Percentiles rank a stretch among this genome's conserved stretches.
Conservation (phyloP, 2,888 invertebrate species). For the Hesperia comma region DNA sequence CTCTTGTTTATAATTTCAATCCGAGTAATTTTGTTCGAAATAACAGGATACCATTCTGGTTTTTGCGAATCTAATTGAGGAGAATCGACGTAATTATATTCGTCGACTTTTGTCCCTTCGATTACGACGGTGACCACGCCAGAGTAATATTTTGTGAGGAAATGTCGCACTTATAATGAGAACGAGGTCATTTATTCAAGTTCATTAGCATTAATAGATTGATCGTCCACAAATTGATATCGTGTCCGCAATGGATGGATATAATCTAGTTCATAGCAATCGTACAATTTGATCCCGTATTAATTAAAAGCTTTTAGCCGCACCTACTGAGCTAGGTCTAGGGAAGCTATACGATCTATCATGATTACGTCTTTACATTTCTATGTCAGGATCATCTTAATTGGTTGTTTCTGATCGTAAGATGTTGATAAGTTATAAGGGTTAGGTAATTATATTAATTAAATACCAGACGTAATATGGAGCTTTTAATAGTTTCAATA, state of each 20-base stretch:
- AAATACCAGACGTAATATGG: too few relatives aligned
- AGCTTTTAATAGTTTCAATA: too few relatives aligned
- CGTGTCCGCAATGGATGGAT: conserved; percentile 6
- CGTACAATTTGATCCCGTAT: conserved; percentile 23
- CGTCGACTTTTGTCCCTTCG: not conserved
- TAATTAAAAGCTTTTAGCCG: conserved; percentile 18
- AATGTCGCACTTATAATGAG: not conserved
- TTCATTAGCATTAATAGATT: conserved; percentile 21
- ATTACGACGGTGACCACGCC: not conserved
- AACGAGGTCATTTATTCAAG: conserved; percentile 21
- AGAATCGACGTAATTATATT: too few relatives aligned
- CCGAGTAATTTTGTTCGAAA: too few relatives aligned
- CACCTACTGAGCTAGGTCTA: conserved; percentile 5
- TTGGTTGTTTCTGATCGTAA: too few relatives aligned
- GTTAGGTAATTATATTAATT: too few relatives aligned
- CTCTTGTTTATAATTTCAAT: too few relatives aligned
- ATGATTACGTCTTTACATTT: not conserved
- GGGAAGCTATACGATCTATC: not conserved
- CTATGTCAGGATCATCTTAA: too few relatives aligned
- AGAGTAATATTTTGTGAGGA: conserved; percentile 5
- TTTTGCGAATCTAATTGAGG: too few relatives aligned
- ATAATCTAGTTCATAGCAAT: conserved; percentile 17
- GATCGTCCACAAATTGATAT: conserved; percentile 12
- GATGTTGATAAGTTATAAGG: too few relatives aligned
- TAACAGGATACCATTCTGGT: too few relatives aligned